Conservation (phyloP, 2,888 invertebrate genomes). For the Lottia gigantea region DNA sequence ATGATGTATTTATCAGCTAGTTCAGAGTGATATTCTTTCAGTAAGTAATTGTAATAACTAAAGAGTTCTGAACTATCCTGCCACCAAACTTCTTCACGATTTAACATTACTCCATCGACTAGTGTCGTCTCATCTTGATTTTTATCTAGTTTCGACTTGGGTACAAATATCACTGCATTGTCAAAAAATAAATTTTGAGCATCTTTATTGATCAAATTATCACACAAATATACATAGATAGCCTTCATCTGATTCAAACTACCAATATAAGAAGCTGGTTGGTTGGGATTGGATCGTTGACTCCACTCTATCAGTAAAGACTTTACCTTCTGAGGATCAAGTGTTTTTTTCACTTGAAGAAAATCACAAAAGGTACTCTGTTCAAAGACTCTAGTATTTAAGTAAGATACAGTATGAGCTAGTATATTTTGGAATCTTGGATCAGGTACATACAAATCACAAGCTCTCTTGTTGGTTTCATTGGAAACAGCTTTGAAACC, state of each 20-base stretch:
- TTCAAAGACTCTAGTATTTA: constrained; percentile 31
- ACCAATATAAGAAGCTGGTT: constrained; percentile 49
- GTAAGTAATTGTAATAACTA: constrained; percentile 38
- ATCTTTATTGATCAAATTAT: constrained; percentile 47
- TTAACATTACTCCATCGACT: constrained; percentile 47
- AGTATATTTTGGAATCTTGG: constrained; percentile 41
- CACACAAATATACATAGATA: constrained; percentile 54
- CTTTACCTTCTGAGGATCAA: constrained; percentile 44
- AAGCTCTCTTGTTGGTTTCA: constrained; percentile 30
- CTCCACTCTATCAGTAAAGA: constrained; percentile 53
- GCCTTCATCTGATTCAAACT: constrained; percentile 50
- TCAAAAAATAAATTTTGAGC: constrained; percentile 50
- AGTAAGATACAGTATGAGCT: constrained; percentile 54
- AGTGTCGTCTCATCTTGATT: constrained; percentile 17
- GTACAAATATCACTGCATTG: constrained; percentile 58
- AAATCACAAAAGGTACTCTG: constrained; percentile 46
- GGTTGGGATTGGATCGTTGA: constrained; percentile 31
- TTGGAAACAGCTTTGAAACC: constrained; percentile 14
- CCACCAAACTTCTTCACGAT: constrained; percentile 59
- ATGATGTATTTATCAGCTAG: constrained; percentile 42
- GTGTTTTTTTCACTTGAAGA: constrained; percentile 45
- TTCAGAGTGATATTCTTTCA: constrained; percentile 47
- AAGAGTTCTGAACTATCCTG: constrained; percentile 58
- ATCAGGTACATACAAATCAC: constrained; percentile 33
- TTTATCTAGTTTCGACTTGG: constrained; percentile 22